Percentiles rank a stretch among this genome's conserved stretches.
phyloP scores from a whole-genome alignment of 1,140 invertebrate species.

The Chironomus tepperi region DNA sequence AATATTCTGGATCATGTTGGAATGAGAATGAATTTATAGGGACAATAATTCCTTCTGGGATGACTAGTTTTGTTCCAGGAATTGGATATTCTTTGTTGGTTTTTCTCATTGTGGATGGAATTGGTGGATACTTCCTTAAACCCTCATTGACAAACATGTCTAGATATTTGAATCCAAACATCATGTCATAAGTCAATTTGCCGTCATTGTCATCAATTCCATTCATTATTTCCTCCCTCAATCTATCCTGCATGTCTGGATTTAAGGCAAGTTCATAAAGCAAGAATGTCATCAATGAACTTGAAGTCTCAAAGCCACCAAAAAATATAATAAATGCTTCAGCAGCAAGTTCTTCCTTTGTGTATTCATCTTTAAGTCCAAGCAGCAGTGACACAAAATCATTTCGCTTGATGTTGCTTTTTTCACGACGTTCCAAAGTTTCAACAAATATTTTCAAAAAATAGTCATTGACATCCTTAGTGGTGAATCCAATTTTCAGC shows the following conservation, averaged over 20 bases:
- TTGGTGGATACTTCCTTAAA: slow-evolving; percentile 28
- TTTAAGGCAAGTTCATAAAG: slow-evolving; percentile 22
- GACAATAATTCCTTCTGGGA: slow-evolving; percentile 31
- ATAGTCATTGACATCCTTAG: slow-evolving; percentile 30
- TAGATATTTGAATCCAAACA: slow-evolving; percentile 41
- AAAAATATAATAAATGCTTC: neutral
- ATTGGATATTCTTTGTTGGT: slow-evolving; percentile 38
- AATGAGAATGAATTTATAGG: slow-evolving; percentile 40
- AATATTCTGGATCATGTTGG: slow-evolving; percentile 39
- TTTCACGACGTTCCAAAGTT: slow-evolving; percentile 38
- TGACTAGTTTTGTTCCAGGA: slow-evolving; percentile 39
- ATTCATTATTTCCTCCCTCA: slow-evolving; percentile 32
- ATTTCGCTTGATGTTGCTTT: slow-evolving; percentile 35
- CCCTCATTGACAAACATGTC: slow-evolving; percentile 32
- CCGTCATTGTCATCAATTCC: slow-evolving; percentile 33
- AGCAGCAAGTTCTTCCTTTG: neutral
- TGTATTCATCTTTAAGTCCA: slow-evolving; percentile 30
- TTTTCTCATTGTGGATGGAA: slow-evolving; percentile 40
- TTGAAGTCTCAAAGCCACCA: slow-evolving; percentile 16
- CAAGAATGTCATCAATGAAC: slow-evolving; percentile 17
- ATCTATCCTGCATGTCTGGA: slow-evolving; percentile 17
- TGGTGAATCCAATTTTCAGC: neutral
- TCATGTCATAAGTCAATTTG: slow-evolving; percentile 38
- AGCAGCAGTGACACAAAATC: slow-evolving; percentile 41
- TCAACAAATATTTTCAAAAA: slow-evolving; percentile 37